phyloP scores from a whole-genome alignment of 53 echinoderm and acorn worm genomes.

The Mesocentrotus franciscanus region DNA sequence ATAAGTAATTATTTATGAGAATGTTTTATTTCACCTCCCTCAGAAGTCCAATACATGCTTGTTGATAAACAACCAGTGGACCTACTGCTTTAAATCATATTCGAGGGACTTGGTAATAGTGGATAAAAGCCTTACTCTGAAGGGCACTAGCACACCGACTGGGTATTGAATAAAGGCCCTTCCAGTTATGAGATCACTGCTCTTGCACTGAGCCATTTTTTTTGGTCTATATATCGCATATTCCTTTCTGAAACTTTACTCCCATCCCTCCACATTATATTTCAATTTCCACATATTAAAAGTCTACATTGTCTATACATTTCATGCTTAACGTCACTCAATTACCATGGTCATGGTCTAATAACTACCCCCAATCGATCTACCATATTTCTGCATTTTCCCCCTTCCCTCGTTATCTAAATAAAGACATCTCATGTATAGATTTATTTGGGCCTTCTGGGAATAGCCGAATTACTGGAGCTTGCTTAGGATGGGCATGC shows the following conservation, averaged over 20 bases:
- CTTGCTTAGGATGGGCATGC: background rate
- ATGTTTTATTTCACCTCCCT: too few relatives aligned
- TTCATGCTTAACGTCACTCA: background rate
- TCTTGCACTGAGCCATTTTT: too few relatives aligned
- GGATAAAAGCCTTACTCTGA: too few relatives aligned
- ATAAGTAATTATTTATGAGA: too few relatives aligned
- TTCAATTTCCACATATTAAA: background rate
- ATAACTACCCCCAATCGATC: background rate
- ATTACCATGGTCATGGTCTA: background rate
- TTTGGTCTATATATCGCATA: too few relatives aligned
- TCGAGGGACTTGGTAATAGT: too few relatives aligned
- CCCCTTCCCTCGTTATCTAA: background rate
- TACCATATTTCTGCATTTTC: background rate
- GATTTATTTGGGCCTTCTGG: constrained; percentile 1
- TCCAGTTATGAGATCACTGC: too few relatives aligned
- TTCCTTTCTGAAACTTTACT: background rate
- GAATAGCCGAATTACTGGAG: background rate
- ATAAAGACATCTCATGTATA: background rate
- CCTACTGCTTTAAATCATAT: too few relatives aligned
- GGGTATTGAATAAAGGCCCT: too few relatives aligned
- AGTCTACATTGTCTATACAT: background rate
- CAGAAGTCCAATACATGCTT: too few relatives aligned
- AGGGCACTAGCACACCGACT: too few relatives aligned
- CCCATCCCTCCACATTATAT: background rate
- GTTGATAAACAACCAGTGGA: too few relatives aligned